phyloP scores from a whole-genome alignment of 2,888 invertebrate genomes.

The Philereme vetulata region DNA sequence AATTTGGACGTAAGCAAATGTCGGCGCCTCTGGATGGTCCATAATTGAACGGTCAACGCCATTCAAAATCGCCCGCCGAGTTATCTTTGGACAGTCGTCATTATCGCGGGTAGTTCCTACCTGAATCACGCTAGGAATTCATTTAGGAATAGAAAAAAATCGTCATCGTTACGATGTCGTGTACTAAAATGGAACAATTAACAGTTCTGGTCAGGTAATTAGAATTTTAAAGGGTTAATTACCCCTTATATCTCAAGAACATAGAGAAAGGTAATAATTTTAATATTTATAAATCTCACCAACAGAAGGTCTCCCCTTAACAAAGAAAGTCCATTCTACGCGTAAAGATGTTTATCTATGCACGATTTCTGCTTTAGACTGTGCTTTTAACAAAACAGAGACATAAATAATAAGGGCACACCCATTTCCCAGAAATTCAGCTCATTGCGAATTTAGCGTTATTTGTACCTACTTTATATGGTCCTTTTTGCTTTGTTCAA shows the following conservation, averaged over 20 bases:
- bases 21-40: constrained; percentile 64
- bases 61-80: constrained; percentile 57
- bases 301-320: not conserved
- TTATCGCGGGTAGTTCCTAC: constrained; percentile 35
- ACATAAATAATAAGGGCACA: not conserved
- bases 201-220: too few relatives aligned
- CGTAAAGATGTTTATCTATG: not conserved
- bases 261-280: too few relatives aligned
- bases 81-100: constrained; percentile 58
- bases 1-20: constrained; percentile 69
- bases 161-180: too few relatives aligned
- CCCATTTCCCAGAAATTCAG: constrained; percentile 4
- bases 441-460: constrained; percentile 12
- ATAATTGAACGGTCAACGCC: constrained; percentile 72
- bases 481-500: constrained; percentile 46
- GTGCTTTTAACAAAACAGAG: not conserved
- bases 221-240: too few relatives aligned
- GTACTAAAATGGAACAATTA: not conserved
- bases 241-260: too few relatives aligned
- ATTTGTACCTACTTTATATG: constrained; percentile 12
- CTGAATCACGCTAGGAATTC: constrained; percentile 29
- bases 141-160: constrained; percentile 1
- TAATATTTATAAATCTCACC: too few relatives aligned
- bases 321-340: not conserved
- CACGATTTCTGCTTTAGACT: not conserved